Conservation (phyloP, 2,888 invertebrate genomes). For the Drosophila yooni region DNA sequence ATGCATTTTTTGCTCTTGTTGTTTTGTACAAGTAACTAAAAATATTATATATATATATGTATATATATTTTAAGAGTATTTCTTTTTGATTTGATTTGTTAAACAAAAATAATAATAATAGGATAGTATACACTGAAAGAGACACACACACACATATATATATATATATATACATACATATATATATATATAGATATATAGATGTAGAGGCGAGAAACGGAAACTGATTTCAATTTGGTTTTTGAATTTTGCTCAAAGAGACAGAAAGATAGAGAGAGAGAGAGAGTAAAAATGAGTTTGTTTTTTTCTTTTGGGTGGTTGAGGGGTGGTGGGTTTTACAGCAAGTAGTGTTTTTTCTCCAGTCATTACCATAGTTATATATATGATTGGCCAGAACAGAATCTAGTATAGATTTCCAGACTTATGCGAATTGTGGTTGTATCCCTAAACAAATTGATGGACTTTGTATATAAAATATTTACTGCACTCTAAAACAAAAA, state of each 20-base stretch:
- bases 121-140: slow-evolving; percentile 66
- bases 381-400: slow-evolving; percentile 73
- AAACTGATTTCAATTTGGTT: slow-evolving; percentile 43
- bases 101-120: slow-evolving; percentile 51
- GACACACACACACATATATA: slow-evolving; percentile 41
- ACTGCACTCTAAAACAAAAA: slow-evolving; percentile 67
- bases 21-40: slow-evolving; percentile 51
- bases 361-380: slow-evolving; percentile 84
- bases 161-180: background rate
- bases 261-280: slow-evolving; percentile 32
- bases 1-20: slow-evolving; percentile 18
- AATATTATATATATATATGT: slow-evolving; percentile 22
- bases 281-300: slow-evolving; percentile 29
- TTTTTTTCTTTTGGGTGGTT: slow-evolving; percentile 40
- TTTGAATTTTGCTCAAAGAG: slow-evolving; percentile 37
- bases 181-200: no score
- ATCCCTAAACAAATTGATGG: slow-evolving; percentile 59
- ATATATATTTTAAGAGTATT: slow-evolving; percentile 20
- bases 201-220: slow-evolving; percentile 40
- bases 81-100: slow-evolving; percentile 11
- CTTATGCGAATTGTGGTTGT: slow-evolving; percentile 57
- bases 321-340: slow-evolving; percentile 46
- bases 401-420: slow-evolving; percentile 26
- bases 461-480: slow-evolving; percentile 36
- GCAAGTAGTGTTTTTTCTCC: slow-evolving; percentile 77